Percentiles rank a stretch among this genome's conserved stretches.
Evolutionary conservation across 1,140 invertebrate genomes (phyloP).

Genomic region (Parasteatoda tepidariorum): DNA sequence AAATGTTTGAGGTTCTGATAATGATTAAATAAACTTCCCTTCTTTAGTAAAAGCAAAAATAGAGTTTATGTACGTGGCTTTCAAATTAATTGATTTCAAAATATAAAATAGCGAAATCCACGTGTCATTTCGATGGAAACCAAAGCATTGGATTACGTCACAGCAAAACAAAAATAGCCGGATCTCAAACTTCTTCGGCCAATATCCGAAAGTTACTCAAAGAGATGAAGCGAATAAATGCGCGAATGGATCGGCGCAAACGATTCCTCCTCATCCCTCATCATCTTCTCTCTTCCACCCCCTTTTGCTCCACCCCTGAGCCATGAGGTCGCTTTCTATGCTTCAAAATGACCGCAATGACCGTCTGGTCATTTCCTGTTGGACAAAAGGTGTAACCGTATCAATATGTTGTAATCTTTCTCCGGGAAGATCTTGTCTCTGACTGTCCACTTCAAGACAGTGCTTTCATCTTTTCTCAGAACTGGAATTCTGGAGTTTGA

Average conservation of each 20-base stretch:
- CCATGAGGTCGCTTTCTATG: conserved; percentile 13
- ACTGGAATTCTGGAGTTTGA: no score
- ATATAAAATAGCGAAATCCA: no score
- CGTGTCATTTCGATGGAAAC: background rate
- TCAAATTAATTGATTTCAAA: no score
- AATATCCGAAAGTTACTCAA: background rate
- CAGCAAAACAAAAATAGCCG: background rate
- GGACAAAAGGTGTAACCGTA: conserved; percentile 41
- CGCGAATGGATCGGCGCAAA: conserved; percentile 9
- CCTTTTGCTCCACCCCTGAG: background rate
- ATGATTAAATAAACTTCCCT: no score
- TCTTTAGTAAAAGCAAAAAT: no score
- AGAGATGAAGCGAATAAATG: conserved; percentile 37
- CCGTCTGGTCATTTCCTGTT: conserved; percentile 57
- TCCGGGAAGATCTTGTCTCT: background rate
- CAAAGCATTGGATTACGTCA: background rate
- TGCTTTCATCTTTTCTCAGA: no score
- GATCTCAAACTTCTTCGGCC: no score
- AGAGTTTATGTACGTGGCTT: no score
- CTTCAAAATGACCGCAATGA: conserved; percentile 57
- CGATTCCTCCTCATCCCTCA: background rate
- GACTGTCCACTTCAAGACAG: no score
- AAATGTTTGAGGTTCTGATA: no score
- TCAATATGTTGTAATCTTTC: conserved; percentile 39
- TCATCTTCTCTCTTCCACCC: background rate